Evolutionary conservation across 2,888 invertebrate species (phyloP), one percentile per base, ranked within the genome.

Genomic region (Ophion slaviceki): DNA sequence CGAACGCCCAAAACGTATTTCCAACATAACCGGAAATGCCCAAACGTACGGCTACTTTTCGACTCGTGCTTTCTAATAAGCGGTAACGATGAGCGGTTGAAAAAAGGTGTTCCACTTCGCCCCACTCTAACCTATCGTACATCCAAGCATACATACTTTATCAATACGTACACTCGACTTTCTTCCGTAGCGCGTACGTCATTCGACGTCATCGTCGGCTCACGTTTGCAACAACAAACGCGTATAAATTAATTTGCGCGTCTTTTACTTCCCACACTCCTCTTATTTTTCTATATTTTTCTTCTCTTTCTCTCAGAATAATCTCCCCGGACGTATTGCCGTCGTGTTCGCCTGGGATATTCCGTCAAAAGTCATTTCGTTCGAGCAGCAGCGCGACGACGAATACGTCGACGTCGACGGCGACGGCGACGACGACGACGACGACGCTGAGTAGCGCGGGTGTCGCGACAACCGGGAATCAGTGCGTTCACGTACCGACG

Each of bases 321-420:
- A 95, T 96, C 87, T 95, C 95, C 24, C 95, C 96, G 82, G 96
- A 96, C 90, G 93, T 96, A 80, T 93, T 95, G 91, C 95, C 96
- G 47, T 95, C 95, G 57, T 95, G 96, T 79, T 95, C 95, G 76
- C 95, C 95, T 85, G 96, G 96, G 86, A 95, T 95, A 88, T 96
- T 95, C 91, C 95, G 96, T 67, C 95, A 95, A 90, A 95, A 95
- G 90, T 95, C 95, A 74, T 92, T 94, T 79, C 88, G 89, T 79
- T 90, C 91, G 79, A 87, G 89, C 68, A 77, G 85, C 79, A 61
- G 80, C 67, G 53, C 74, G 59, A 70, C 67, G 4, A 40, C 40
- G 40, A 40, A 8, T 40, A 40, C 40, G 57, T 20, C 71, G 57
- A 71, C 53, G 28, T 53, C 75, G 64, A 66, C 62, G 62, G 89